Percentiles rank a stretch among this genome's conserved stretches.
Conservation (phyloP, 2,113 vertebrate species). For the Rhabdomys dilectus region DNA sequence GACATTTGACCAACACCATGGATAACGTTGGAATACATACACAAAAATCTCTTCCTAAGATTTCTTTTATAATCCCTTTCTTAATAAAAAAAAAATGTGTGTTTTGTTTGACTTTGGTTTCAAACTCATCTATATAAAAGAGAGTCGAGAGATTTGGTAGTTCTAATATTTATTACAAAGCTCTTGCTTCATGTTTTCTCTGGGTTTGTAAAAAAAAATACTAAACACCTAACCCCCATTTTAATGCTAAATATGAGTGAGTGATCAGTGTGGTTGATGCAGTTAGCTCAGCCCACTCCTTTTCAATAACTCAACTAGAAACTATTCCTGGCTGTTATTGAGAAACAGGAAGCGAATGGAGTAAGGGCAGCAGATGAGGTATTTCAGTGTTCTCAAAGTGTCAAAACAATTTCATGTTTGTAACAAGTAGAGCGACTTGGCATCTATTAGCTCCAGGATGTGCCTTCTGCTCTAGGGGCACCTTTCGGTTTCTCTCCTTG, state of each 20-base stretch:
- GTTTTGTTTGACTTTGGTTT: background rate
- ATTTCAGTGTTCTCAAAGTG: slow-evolving; percentile 9
- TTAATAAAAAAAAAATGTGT: background rate
- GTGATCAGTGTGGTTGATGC: background rate
- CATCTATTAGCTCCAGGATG: background rate
- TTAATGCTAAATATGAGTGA: background rate
- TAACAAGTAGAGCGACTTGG: background rate
- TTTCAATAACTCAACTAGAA: background rate
- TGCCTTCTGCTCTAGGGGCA: background rate
- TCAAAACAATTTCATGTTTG: background rate
- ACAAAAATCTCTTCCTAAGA: background rate
- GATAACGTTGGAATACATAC: background rate
- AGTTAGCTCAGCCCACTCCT: background rate
- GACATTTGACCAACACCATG: background rate
- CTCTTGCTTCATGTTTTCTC: background rate
- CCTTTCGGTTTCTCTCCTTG: background rate
- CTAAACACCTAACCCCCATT: background rate
- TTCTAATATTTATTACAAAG: background rate
- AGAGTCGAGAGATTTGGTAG: background rate
- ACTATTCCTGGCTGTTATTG: background rate
- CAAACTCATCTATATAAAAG: background rate
- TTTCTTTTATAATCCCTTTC: background rate
- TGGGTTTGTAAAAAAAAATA: background rate
- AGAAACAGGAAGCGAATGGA: background rate
- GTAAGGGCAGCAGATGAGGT: background rate